These are phyloP conservation scores for Merluccius polli DNA, from an alignment of 2,797 vertebrate species.

Conservation along the genomic window DNA sequence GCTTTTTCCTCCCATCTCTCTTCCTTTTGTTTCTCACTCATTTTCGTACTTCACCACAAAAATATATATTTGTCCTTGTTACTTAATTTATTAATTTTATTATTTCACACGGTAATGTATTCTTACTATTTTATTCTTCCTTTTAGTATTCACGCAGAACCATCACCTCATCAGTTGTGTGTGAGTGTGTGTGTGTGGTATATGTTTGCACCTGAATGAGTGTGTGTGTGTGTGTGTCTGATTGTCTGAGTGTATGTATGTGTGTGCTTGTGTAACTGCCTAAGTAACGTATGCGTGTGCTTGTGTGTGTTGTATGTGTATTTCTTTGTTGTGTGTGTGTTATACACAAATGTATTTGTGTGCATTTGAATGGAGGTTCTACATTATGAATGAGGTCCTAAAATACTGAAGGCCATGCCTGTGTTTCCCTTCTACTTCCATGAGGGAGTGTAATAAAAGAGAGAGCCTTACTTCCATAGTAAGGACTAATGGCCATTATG, in stretches of 20 bases:
- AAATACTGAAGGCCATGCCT: conserved; percentile 6
- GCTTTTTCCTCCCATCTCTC: too few relatives aligned
- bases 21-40: too few relatives aligned
- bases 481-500: background rate
- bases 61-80: too few relatives aligned
- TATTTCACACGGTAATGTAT: background rate
- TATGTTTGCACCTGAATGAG: too few relatives aligned
- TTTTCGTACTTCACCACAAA: too few relatives aligned
- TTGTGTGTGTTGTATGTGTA: background rate
- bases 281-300: background rate
- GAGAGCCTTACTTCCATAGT: background rate
- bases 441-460: background rate
- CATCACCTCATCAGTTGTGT: too few relatives aligned
- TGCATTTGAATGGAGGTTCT: conserved; percentile 15
- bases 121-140: background rate
- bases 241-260: too few relatives aligned
- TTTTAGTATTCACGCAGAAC: too few relatives aligned
- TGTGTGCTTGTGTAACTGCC: too few relatives aligned
- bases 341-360: background rate
- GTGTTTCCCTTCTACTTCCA: background rate
- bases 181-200: too few relatives aligned
- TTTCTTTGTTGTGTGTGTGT: background rate
- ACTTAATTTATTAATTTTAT: too few relatives aligned
- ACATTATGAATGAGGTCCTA: conserved; percentile 43
- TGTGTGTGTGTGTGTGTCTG: too few relatives aligned